Evolutionary conservation across 2,113 vertebrate genomes (phyloP), one percentile per base, ranked within the genome.

Genomic region (Illadopsis cleaveri): DNA sequence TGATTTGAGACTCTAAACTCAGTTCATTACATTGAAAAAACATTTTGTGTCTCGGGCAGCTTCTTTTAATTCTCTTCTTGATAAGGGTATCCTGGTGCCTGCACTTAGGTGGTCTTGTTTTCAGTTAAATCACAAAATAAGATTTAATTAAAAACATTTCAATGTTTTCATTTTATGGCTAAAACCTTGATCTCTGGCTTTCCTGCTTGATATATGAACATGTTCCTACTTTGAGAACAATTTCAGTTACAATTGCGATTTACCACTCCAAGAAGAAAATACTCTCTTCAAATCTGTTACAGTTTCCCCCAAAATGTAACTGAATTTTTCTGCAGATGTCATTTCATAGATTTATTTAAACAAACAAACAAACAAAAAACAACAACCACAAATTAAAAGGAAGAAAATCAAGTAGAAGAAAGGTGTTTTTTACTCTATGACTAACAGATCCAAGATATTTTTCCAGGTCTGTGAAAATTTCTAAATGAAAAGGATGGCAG

Each of bases 91-190:
- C 56, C 83, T 92, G 57, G 44, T 77, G 64, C 75, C 73, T 93
- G 48, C 40, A 94, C 69, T 92, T 90, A 85, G 88, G 75, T 96
- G 81, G 84, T 94, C 90, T 93, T 79, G 61, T 91, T 95, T 97
- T 71, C 85, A 89, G 68, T 82, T 91, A 91, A 85, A 84, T 82
- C 90, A 91, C 28, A 96, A 69, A 91, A 35, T 60, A 31, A 86
- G 3, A 56, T 60, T 40, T 78, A 86, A 95, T 92, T 94, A 35
- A 86, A 96, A 96, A 89, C 57, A 86, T 84, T 56, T 84, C 18
- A 93, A 62, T 86, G 77, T 53, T 96, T 96, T 96, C 28, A 95
- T 88, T 97, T 70, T 89, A 91, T 75, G 92, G 72, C 62, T 93
- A 89, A 77, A 93, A 95, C 58, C 92, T 78, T 92, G 78, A 95